Base-by-base conservation (phyloP, 2,797 vertebrate species). In the Amniataba percoides region DNA sequence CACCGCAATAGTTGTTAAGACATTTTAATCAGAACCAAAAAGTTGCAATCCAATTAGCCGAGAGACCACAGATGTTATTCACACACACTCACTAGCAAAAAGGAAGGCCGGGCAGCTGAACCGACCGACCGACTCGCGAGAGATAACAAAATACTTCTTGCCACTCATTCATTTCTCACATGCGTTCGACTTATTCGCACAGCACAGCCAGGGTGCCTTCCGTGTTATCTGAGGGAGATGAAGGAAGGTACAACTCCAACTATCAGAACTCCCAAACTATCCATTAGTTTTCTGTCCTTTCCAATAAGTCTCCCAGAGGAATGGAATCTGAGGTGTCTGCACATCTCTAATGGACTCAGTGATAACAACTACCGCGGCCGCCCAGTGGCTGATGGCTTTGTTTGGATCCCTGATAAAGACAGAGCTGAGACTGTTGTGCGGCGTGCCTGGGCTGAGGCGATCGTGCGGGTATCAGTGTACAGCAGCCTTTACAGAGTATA, bases 281-380 rank as follows among this genome's bases (percentile, higher is more conserved):
- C 76, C 59, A 89, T 90, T 89, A 69, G 83, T 86, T 87, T 88
- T 87, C 82, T 78, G 77, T 83, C 83, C 71, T 74, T 68, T 80
- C 82, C 77, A 77, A 72, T 87, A 88, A 72, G 58, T 85, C 73
- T 89, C 64, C 67, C 56, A 71, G 77, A 77, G 56, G 71, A 88
- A 85, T 81, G 62, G 82, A 82, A 64, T 82, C 58, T 52, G 53
- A 65, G 76, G 76, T 64, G 63, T 83, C 80, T 84, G 77, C 79
- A 83, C 84, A 78, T 79, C 78, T 90, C 79, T 93, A 92, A 94
- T 92, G 87, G 86, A 84, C 77, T 83, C 77, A 21, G 79, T 83
- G 87, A 86, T 90, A 90, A 90, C 84, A 86, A 71, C 73, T 83
- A 53, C 68, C 19, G 51, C 52, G 67, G 60, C 69, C 87, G 75